Conservation (phyloP, 2,113 vertebrate genomes). For the Mesoclemmys tuberculata region DNA sequence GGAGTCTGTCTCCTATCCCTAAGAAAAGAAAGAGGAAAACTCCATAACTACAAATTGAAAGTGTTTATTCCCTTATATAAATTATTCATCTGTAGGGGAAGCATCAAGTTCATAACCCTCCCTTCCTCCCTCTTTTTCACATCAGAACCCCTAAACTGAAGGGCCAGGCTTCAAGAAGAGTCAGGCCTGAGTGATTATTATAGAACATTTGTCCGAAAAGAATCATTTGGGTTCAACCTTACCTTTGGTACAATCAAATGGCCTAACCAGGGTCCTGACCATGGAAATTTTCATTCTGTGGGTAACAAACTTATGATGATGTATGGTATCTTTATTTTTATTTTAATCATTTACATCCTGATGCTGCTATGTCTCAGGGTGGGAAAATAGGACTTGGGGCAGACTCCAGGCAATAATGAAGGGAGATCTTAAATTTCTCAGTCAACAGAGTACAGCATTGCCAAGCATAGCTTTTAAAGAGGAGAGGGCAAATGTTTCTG, state of each 20-base stretch:
- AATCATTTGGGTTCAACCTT: background rate
- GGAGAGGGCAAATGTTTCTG: background rate
- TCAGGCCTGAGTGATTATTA: background rate
- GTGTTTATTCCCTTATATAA: background rate
- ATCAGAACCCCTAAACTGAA: background rate
- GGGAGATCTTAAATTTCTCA: background rate
- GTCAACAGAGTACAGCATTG: background rate
- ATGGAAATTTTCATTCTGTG: background rate
- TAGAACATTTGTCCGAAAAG: background rate
- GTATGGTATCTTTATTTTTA: background rate
- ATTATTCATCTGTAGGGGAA: background rate
- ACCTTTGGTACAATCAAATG: background rate
- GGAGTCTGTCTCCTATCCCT: background rate
- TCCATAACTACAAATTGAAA: background rate
- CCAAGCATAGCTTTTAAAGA: background rate
- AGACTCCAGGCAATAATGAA: background rate
- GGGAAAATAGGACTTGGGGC: background rate
- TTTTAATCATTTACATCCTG: background rate
- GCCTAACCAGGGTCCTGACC: background rate
- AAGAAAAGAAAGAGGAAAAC: background rate
- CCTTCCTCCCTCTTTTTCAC: background rate
- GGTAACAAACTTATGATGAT: background rate
- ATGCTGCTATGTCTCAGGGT: background rate
- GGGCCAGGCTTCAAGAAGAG: background rate
- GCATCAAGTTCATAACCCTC: background rate